Conservation (phyloP, 1,140 invertebrate species). For the Heliconius hermathena region DNA sequence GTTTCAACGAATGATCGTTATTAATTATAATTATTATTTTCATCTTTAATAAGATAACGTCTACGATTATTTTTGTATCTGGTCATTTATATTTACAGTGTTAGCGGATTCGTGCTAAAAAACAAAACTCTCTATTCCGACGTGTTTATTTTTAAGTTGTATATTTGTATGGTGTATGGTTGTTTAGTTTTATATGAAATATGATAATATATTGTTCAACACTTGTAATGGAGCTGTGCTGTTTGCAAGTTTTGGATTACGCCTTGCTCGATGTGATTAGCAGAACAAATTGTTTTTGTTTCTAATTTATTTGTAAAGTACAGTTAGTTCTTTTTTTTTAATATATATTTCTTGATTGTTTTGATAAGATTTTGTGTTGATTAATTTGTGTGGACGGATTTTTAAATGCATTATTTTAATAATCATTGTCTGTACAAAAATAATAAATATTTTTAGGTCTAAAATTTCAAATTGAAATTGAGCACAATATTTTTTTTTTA, state of each 20-base stretch:
- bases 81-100: constrained; percentile 56
- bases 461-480: background rate
- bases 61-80: constrained; percentile 42
- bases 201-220: constrained; percentile 64
- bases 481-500: constrained; percentile 20
- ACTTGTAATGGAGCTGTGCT: constrained; percentile 47
- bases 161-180: constrained; percentile 71
- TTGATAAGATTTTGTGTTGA: constrained; percentile 23
- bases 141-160: constrained; percentile 64
- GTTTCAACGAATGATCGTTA: too few species aligned
- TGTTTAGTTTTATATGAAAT: constrained; percentile 67
- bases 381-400: background rate
- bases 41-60: constrained; percentile 25
- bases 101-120: constrained; percentile 54
- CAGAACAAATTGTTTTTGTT: constrained; percentile 81
- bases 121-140: constrained; percentile 67
- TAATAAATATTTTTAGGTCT: background rate
- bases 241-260: constrained; percentile 42
- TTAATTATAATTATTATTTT: constrained; percentile 60
- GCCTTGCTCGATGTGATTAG: constrained; percentile 65
- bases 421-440: constrained; percentile 1
- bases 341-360: constrained; percentile 47
- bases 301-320: constrained; percentile 80
- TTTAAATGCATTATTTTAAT: background rate
- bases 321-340: constrained; percentile 60